Base-by-base conservation (phyloP, 2,888 invertebrate genomes). In the Amblyjoppa fuscipennis region DNA sequence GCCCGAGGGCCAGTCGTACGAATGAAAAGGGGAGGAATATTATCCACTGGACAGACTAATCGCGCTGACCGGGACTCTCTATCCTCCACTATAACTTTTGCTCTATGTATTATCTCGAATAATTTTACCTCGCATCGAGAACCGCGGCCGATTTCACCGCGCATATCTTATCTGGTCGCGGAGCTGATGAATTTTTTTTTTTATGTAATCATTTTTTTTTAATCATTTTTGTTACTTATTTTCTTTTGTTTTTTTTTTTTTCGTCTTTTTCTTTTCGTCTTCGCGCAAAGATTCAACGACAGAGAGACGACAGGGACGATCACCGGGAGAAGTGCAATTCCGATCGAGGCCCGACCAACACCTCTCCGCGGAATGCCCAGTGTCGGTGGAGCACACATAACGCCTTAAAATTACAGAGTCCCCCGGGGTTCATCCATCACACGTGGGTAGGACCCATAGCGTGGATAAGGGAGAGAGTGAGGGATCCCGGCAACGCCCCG, bases 361-460 rank as follows among this genome's bases (percentile, higher is more conserved):
- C 85, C 83, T 84, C 66, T 41, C 16, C 16, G 45, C 45, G 73
- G 81, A 87, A 88, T 87, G 81, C 53, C 82, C 86, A 83, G 87
- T 85, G 92, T 91, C 91, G 91, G 90, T 89, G 93, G 90, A 91
- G 92, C 91, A 91, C 92, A 91, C 91, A 91, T 93, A 93, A 94
- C 93, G 93, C 93, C 92, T 93, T 90, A 86, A 94, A 94, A 94
- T 94, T 93, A 93, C 92, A 93, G 93, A 91, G 91, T 93, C 89
- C 88, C 34, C 90, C 90, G 89, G 82, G 90, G 90, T 91, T 91
- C 93, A 94, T 94, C 93, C 93, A 94, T 94, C 94, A 94, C 84
- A 68, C 73, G 81, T 76, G 56, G 79, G 31, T 73, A 81, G 87
- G 85, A 86, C 85, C 85, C 84, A 84, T 74, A 77, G 56, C 49